Percentiles rank a stretch among this genome's conserved stretches.
phyloP scores from a whole-genome alignment of 1,140 invertebrate species.

The Eriocheir sinensis region DNA sequence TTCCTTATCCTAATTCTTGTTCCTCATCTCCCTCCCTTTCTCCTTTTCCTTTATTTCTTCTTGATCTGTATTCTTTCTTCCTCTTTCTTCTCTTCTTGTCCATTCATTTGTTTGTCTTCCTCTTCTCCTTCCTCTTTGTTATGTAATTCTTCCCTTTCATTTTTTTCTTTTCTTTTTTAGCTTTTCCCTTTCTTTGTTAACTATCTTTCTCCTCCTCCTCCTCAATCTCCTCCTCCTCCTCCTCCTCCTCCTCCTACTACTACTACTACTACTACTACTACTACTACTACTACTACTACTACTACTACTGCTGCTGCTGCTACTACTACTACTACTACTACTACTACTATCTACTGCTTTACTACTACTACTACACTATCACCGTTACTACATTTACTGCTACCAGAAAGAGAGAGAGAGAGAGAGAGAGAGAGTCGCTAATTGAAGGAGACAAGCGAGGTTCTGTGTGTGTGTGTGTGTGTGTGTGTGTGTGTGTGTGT shows the following conservation, averaged over 20 bases:
- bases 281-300: too few species aligned
- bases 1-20: background rate
- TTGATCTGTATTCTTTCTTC: too few species aligned
- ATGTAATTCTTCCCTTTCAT: background rate
- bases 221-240: background rate
- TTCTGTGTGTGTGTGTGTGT: background rate
- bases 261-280: too few species aligned
- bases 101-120: too few species aligned
- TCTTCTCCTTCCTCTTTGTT: background rate
- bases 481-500: background rate
- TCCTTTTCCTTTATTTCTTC: conserved; percentile 10
- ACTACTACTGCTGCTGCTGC: too few species aligned
- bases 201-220: background rate
- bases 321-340: too few species aligned
- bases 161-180: background rate
- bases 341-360: background rate
- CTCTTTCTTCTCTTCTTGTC: too few species aligned
- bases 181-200: too few species aligned
- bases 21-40: too few species aligned
- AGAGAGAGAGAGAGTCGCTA: conserved; percentile 1
- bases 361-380: background rate
- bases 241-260: too few species aligned
- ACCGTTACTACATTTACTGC: background rate
- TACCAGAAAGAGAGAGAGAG: background rate
- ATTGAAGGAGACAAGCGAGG: conserved; percentile 2